Base-by-base conservation (phyloP, 2,113 vertebrate species). In the Corvus hawaiiensis region DNA sequence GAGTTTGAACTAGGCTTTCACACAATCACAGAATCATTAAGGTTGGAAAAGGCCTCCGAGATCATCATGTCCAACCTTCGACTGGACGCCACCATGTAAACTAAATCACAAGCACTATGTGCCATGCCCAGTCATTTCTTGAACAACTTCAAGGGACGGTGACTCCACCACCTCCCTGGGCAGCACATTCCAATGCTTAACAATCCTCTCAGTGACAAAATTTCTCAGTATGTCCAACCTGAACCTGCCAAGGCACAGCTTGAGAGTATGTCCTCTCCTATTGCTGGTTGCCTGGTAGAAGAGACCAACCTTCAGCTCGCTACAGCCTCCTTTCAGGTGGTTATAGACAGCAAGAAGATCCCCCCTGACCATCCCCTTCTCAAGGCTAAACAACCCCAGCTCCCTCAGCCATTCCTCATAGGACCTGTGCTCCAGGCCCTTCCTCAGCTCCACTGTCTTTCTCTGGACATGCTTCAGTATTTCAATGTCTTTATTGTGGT, bases 61-160 rank as follows among this genome's bases (percentile, higher is more conserved):
- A 62, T 27, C 59, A 64, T 32, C 14, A 30, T 19, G 17, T 55
- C n/a, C 48, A 62, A 4, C 21, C 30, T 55, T n/a, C 41, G 41
- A 41, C 24, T 41, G 35, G 63, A 55, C 39, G 76, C 8, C n/a
- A 55, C 5, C 3, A 22, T 2, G 24, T 15, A 54, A 62, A 62
- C 8, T 32, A 55, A 41, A 55, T 7, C 41, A 41, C n/a, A 48
- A 62, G 17, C 30, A n/a, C 48, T 27, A 11, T 35, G 39, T 41
- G 39, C 17, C 39, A 32, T 0, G 0, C 12, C 0, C 75, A 64
- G 2, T 55, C 16, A 17, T 16, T 35, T 35, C 30, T 7, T 27
- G 6, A 69, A 10, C 14, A 75, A 7, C 16, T 48, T 30, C 48
- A 69, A 69, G 23, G 39, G 62, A 46, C 4, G 3, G n/a, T 9